These are phyloP conservation scores for Xestia sexstrigata DNA, from an alignment of 2,888 invertebrate species.

Conservation along the genomic window DNA sequence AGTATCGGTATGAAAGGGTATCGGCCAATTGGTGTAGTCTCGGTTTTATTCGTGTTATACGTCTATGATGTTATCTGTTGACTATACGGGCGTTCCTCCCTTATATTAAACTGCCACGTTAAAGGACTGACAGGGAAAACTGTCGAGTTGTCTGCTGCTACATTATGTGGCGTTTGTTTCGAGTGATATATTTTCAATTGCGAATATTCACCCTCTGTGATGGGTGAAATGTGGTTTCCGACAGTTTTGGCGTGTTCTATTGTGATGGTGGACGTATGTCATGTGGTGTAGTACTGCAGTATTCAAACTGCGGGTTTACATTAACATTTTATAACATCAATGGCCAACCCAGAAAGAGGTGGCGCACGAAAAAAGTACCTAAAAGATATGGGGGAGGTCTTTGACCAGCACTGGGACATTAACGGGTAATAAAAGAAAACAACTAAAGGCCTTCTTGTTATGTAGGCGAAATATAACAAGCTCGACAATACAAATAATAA, in stretches of 20 bases:
- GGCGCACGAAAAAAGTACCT: not conserved
- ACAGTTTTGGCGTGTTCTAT: constrained; percentile 38
- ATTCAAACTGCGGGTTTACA: not conserved
- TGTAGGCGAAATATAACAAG: not conserved
- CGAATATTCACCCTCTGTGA: constrained; percentile 28
- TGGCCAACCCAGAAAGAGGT: not conserved
- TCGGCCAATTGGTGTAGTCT: constrained; percentile 80
- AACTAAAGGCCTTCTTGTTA: not conserved
- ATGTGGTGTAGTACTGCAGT: constrained; percentile 7
- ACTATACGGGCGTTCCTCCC: constrained; percentile 84
- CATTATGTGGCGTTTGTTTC: constrained; percentile 44
- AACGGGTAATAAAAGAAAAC: not conserved
- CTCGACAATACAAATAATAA: no score
- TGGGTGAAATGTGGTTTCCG: constrained; percentile 45
- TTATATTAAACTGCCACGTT: constrained; percentile 85
- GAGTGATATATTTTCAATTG: constrained; percentile 51
- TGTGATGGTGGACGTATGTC: constrained; percentile 24
- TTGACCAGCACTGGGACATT: not conserved
- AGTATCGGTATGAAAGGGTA: constrained; percentile 83
- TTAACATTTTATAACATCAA: not conserved
- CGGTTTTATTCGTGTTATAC: constrained; percentile 83
- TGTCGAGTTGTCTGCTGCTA: constrained; percentile 67
- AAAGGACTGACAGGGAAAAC: constrained; percentile 68
- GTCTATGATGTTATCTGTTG: constrained; percentile 87
- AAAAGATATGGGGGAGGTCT: not conserved